A percentile compares a stretch with the other conserved stretches of the same genome.
Conservation (phyloP, 2,888 invertebrate genomes). For the Hypercompe scribonia region DNA sequence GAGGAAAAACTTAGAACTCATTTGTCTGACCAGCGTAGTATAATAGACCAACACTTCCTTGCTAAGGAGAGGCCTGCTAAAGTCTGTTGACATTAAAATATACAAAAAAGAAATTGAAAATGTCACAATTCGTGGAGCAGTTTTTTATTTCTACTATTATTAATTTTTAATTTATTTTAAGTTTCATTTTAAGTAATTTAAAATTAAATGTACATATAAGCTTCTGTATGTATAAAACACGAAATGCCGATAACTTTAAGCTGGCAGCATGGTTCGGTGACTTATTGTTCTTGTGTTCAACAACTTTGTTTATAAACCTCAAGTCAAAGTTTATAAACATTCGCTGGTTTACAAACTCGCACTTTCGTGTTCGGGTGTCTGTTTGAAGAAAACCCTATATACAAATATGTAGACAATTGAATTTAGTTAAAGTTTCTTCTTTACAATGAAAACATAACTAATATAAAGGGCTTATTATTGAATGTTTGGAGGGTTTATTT, state of each 20-base stretch:
- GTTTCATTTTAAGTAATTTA: too few relatives aligned
- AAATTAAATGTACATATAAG: too few relatives aligned
- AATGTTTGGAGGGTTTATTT: background rate
- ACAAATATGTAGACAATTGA: background rate
- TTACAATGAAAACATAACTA: background rate
- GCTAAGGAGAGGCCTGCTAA: too few relatives aligned
- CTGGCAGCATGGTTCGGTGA: background rate
- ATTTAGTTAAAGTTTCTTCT: background rate
- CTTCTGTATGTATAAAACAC: background rate
- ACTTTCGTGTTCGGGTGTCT: background rate
- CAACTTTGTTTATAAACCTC: constrained; percentile 6
- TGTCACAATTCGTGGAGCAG: too few relatives aligned
- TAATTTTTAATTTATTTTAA: background rate
- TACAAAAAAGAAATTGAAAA: too few relatives aligned
- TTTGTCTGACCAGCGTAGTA: too few relatives aligned
- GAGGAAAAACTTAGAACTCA: too few relatives aligned
- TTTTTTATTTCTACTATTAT: too few relatives aligned
- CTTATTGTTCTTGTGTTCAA: background rate
- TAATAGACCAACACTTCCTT: too few relatives aligned
- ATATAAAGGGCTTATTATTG: background rate
- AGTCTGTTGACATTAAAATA: too few relatives aligned
- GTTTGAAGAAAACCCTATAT: background rate
- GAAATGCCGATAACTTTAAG: background rate
- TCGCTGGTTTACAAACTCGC: background rate
- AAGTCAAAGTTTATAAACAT: constrained; percentile 4